Evolutionary conservation across 1,140 invertebrate species (phyloP).

Genomic region (Andrena cerasifolii): DNA sequence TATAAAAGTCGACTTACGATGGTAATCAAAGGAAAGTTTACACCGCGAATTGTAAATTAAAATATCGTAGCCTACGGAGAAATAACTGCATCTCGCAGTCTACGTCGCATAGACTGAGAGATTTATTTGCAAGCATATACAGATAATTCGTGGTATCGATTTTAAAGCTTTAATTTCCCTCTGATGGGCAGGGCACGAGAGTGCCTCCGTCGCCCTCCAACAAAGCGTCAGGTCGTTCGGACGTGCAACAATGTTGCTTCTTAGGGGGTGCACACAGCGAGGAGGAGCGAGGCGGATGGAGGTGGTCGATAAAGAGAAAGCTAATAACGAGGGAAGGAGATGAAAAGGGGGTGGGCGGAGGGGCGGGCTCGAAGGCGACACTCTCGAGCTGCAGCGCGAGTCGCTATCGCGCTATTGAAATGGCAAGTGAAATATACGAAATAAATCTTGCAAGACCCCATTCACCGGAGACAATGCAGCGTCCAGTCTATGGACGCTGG

Average conservation of each 20-base stretch:
- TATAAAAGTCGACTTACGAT: too few species aligned
- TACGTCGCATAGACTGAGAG: too few species aligned
- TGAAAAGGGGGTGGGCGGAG: background rate
- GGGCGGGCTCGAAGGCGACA: conserved; percentile 59
- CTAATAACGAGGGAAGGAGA: conserved; percentile 35
- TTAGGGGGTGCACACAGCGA: conserved; percentile 19
- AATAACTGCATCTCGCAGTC: too few species aligned
- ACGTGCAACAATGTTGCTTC: conserved; percentile 39
- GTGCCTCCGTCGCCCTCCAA: background rate
- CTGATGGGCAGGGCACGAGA: background rate
- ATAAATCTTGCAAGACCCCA: conserved; percentile 83
- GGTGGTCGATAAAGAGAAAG: conserved; percentile 49
- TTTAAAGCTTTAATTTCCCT: background rate
- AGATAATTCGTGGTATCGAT: too few species aligned
- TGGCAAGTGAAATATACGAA: conserved; percentile 83
- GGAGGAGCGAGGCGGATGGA: too few species aligned
- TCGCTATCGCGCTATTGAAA: conserved; percentile 81
- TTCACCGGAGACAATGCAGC: conserved; percentile 81
- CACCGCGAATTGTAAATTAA: too few species aligned
- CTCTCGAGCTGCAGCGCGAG: conserved; percentile 51
- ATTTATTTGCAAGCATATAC: too few species aligned
- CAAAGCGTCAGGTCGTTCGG: conserved; percentile 33
- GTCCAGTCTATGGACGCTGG: conserved; percentile 79
- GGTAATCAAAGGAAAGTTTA: too few species aligned
- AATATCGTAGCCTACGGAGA: too few species aligned